These are phyloP conservation scores for Procambarus virginalis DNA, from an alignment of 1,140 invertebrate species.

Conservation along the genomic window DNA sequence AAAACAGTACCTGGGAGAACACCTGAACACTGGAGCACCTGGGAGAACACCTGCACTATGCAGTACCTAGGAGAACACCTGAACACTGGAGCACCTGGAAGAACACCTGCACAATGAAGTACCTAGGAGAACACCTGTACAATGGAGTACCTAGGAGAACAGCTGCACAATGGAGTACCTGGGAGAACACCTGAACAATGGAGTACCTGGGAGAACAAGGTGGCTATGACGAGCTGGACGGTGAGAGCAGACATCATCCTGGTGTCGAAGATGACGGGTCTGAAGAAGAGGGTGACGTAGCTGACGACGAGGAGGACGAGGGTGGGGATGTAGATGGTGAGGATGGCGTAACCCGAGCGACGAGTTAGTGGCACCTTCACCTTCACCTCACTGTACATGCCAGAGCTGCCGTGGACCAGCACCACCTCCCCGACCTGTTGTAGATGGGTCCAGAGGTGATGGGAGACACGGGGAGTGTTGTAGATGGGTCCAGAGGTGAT, in stretches of 20 bases:
- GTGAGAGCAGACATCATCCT: slow-evolving; percentile 53
- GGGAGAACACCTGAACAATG: background rate
- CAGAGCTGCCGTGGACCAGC: background rate
- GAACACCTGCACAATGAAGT: too few species aligned
- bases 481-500: too few species aligned
- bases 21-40: too few species aligned
- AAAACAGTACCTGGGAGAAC: too few species aligned
- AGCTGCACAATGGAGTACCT: too few species aligned
- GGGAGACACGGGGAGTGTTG: too few species aligned
- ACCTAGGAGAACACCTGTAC: too few species aligned
- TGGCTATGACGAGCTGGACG: slow-evolving; percentile 50
- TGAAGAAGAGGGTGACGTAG: slow-evolving; percentile 51
- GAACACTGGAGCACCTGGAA: too few species aligned
- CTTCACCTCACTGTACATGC: slow-evolving; percentile 18
- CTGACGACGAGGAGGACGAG: slow-evolving; percentile 46
- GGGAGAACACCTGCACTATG: too few species aligned
- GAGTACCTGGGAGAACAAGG: slow-evolving; percentile 44
- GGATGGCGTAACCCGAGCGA: slow-evolving; percentile 42
- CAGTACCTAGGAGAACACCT: too few species aligned
- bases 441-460: too few species aligned
- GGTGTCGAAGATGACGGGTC: slow-evolving; percentile 39
- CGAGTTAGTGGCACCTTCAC: slow-evolving; percentile 30
- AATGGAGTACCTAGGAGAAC: too few species aligned
- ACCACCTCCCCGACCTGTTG: slow-evolving; percentile 20
- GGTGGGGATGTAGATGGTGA: slow-evolving; percentile 54